Evolutionary conservation across 2,888 invertebrate genomes (phyloP).

Genomic region (Erebia ligea): DNA sequence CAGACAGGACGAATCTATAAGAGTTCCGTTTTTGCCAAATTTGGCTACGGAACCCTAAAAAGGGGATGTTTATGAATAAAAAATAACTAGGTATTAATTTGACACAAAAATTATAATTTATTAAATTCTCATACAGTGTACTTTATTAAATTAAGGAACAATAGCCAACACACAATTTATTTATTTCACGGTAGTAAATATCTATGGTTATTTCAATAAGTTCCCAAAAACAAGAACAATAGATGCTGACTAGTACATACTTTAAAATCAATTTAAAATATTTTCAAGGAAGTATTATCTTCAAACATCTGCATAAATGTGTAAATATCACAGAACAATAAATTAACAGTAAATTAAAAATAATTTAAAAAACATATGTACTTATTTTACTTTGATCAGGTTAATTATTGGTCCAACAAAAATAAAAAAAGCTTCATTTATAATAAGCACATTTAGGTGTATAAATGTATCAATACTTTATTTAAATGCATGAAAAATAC

Average conservation of each 20-base stretch:
- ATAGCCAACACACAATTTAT: background rate
- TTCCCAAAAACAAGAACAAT: background rate
- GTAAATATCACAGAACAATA: conserved; percentile 18
- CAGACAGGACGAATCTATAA: too few relatives aligned
- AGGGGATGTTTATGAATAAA: too few relatives aligned
- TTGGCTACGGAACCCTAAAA: too few relatives aligned
- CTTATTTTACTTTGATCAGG: too few relatives aligned
- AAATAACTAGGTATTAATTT: too few relatives aligned
- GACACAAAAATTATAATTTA: too few relatives aligned
- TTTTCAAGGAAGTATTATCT: background rate
- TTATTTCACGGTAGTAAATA: too few relatives aligned
- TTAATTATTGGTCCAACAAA: background rate
- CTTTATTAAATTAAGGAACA: too few relatives aligned
- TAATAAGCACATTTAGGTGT: background rate
- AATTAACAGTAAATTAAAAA: conserved; percentile 7
- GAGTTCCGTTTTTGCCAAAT: too few relatives aligned
- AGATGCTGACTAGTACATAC: conserved; percentile 12
- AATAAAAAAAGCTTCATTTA: background rate
- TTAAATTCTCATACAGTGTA: too few relatives aligned
- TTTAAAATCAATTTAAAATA: background rate
- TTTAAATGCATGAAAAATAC: conserved; percentile 8
- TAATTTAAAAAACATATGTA: conserved; percentile 3
- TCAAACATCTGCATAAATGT: background rate
- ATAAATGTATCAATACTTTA: too few relatives aligned
- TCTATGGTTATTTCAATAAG: background rate